Percentiles rank a stretch among this genome's conserved stretches.
Conservation (phyloP, 1,140 invertebrate genomes). For the Micrasema longulum region DNA sequence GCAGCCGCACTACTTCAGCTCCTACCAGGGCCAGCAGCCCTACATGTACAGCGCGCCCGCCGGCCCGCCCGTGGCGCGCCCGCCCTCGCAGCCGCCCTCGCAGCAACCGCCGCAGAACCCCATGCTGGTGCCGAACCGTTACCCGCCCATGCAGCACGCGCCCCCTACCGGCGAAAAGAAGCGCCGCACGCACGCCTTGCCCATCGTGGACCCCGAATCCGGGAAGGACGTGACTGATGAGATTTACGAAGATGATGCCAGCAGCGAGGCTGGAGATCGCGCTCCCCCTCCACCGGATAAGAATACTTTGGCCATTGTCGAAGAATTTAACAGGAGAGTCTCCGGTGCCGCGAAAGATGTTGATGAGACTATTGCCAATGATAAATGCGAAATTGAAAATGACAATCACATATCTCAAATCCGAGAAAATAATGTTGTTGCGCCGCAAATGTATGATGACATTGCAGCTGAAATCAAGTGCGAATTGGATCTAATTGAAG, state of each 20-base stretch:
- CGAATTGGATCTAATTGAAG: conserved; percentile 6
- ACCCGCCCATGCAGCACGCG: conserved; percentile 12
- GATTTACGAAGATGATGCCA: conserved; percentile 25
- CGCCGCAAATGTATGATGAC: background rate
- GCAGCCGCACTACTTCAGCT: conserved; percentile 23
- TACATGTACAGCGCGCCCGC: conserved; percentile 19
- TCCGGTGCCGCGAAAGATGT: conserved; percentile 14
- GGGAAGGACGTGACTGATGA: conserved; percentile 47
- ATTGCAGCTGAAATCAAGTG: conserved; percentile 11
- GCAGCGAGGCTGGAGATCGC: conserved; percentile 6
- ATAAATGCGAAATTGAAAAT: conserved; percentile 1
- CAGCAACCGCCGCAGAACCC: conserved; percentile 21
- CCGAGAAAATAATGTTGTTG: conserved; percentile 2
- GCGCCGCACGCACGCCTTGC: conserved; percentile 34
- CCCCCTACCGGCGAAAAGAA: conserved; percentile 27
- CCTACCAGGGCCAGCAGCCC: conserved; percentile 35
- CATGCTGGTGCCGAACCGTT: conserved; percentile 11
- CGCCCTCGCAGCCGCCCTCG: conserved; percentile 3
- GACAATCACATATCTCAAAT: conserved; percentile 24
- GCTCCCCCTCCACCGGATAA: conserved; percentile 21
- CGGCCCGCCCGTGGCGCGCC: conserved; percentile 15
- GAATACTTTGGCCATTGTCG: conserved; percentile 31
- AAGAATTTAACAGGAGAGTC: conserved; percentile 45
- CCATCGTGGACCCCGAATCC: conserved; percentile 45
- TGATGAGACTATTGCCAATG: background rate